Base-by-base conservation (phyloP, 2,113 vertebrate genomes). In the Ammodramus savannarum region DNA sequence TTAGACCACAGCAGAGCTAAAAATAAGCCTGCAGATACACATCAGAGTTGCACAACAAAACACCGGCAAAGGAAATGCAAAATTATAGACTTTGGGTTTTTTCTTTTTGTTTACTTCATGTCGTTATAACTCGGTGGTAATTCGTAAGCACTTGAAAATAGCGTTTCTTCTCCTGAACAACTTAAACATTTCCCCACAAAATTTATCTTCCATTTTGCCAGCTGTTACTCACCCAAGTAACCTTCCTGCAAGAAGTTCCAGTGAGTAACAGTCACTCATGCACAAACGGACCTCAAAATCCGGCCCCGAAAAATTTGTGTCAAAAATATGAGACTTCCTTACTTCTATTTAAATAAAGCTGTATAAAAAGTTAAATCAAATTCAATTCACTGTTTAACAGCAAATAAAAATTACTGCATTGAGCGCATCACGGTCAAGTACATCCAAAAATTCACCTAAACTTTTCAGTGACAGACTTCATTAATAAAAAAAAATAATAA, bases 51-150 rank as follows among this genome's bases (percentile, higher is more conserved):
- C 91, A 96, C 96, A 96, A 95, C 95, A 97, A 90, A 96, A 97
- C 96, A 90, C 89, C 63, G 62, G 95, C 95, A 69, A 92, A 95
- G 95, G 97, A 98, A 98, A 97, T 79, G 93, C 87, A 95, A 75
- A 95, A 94, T 92, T 90, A 74, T 61, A 88, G 93, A 90, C 72
- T 88, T 52, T 17, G 38, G 1, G 2, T n/a, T 77, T 88, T 94
- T 93, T 62, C 93, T 79, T 85, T 86, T 94, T 97, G 85, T 97
- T 97, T 97, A 96, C 93, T 95, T 97, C 38, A 11, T 89, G 92
- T 90, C 59, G 46, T 93, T 97, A 96, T 96, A 97, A 96, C 93
- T 92, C 49, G 1, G 62, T 74, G 39, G 39, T 44, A 65, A 68
- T 80, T 85, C 83, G 32, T 22, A 49, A 44, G 58, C 6, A 0